Percentiles rank a stretch among this genome's conserved stretches.
Conservation (phyloP, 2,888 invertebrate species). For the Abrostola tripartita region DNA sequence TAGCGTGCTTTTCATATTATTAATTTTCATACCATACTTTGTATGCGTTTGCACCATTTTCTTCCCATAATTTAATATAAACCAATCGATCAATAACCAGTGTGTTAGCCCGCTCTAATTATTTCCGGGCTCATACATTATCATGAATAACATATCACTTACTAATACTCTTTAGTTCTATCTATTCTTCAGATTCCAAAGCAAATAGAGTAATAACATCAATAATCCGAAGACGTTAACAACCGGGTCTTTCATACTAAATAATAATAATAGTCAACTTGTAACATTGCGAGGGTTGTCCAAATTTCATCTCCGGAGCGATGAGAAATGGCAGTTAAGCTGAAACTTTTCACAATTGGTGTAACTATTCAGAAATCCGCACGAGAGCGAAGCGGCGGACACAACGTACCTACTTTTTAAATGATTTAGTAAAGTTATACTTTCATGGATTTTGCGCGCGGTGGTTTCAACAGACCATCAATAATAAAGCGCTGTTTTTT, state of each 20-base stretch:
- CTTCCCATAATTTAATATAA: too few relatives aligned
- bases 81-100: too few relatives aligned
- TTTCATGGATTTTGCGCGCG: slow-evolving; percentile 27
- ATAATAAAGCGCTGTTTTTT: slow-evolving; percentile 36
- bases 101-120: too few relatives aligned
- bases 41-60: too few relatives aligned
- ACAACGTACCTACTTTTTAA: slow-evolving; percentile 50
- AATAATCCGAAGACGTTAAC: slow-evolving; percentile 45
- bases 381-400: slow-evolving; percentile 35
- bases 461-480: slow-evolving; percentile 40
- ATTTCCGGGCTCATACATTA: too few relatives aligned
- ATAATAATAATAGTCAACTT: slow-evolving; percentile 58
- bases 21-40: too few relatives aligned
- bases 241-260: slow-evolving; percentile 51
- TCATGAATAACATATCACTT: neutral
- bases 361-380: slow-evolving; percentile 57
- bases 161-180: neutral
- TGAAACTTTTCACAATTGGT: slow-evolving; percentile 63
- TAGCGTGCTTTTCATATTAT: too few relatives aligned
- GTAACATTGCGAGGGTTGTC: slow-evolving; percentile 56
- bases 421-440: slow-evolving; percentile 57
- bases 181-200: slow-evolving; percentile 6
- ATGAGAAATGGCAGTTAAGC: slow-evolving; percentile 62
- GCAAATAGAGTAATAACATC: slow-evolving; percentile 37
- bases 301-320: slow-evolving; percentile 61